Evolutionary conservation across 2,888 invertebrate genomes (phyloP).

Genomic region (Limenitis camilla): DNA sequence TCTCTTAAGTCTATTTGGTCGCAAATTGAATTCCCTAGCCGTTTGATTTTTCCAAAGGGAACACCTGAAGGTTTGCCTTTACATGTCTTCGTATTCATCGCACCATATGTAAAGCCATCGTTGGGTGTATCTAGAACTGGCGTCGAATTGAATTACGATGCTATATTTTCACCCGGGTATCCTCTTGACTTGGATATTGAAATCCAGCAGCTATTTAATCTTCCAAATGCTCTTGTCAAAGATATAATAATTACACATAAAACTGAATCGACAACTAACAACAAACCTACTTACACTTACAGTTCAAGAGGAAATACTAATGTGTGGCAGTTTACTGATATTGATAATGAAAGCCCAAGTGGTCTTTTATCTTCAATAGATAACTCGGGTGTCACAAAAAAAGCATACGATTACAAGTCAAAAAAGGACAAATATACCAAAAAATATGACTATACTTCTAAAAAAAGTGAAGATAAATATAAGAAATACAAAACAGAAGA

Average conservation of each 20-base stretch:
- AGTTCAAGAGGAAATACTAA: constrained; percentile 17
- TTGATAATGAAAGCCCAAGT: constrained; percentile 16
- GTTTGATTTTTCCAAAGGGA: constrained; percentile 82
- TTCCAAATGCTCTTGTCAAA: constrained; percentile 57
- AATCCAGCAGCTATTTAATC: constrained; percentile 50
- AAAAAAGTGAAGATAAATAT: constrained; percentile 20
- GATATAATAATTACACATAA: constrained; percentile 53
- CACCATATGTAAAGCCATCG: constrained; percentile 60
- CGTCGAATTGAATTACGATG: constrained; percentile 51
- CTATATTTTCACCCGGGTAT: constrained; percentile 75
- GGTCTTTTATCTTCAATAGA: constrained; percentile 16
- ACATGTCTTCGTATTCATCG: constrained; percentile 78
- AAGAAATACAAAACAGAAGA: constrained; percentile 7
- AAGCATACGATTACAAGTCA: constrained; percentile 35
- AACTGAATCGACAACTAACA: constrained; percentile 15
- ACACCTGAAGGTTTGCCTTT: constrained; percentile 76
- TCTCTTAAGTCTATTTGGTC: constrained; percentile 62
- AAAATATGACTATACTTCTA: constrained; percentile 26
- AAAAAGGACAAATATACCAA: constrained; percentile 34
- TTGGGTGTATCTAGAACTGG: constrained; percentile 45
- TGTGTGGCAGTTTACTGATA: constrained; percentile 21
- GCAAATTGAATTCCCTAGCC: constrained; percentile 79
- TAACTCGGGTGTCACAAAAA: constrained; percentile 28
- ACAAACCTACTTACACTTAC: constrained; percentile 24
- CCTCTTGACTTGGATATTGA: constrained; percentile 81